Conservation (phyloP, 2,797 vertebrate genomes). For the Gymnothorax javanicus region DNA sequence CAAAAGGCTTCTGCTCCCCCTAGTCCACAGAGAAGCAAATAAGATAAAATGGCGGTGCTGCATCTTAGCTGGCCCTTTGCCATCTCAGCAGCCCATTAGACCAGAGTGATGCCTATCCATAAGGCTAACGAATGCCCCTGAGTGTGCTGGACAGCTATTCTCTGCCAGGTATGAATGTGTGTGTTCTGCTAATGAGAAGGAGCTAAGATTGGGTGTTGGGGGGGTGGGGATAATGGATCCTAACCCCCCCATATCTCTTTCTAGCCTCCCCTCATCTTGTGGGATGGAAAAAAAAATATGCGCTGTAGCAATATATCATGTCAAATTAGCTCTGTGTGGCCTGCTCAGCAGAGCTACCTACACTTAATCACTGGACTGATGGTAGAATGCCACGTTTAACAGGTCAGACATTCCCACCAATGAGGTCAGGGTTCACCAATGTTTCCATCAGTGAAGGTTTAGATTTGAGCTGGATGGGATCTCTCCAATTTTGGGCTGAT, state of each 20-base stretch:
- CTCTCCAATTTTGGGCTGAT: conserved; percentile 24
- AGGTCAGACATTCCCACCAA: conserved; percentile 30
- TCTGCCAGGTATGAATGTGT: conserved; percentile 25
- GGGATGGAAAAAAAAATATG: conserved; percentile 23
- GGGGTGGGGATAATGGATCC: no score
- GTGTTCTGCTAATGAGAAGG: conserved; percentile 12
- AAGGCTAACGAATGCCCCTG: background rate
- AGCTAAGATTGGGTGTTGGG: conserved; percentile 8
- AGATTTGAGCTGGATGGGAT: background rate
- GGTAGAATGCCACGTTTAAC: conserved; percentile 15
- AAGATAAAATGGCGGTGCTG: background rate
- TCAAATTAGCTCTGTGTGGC: conserved; percentile 24
- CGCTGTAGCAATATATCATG: conserved; percentile 30
- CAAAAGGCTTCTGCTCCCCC: background rate
- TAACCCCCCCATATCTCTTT: conserved; percentile 31
- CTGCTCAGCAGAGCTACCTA: conserved; percentile 20
- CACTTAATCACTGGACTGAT: conserved; percentile 22
- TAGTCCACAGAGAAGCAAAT: background rate
- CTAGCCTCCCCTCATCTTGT: conserved; percentile 7
- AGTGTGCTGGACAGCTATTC: background rate
- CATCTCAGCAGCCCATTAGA: background rate
- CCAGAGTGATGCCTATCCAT: background rate
- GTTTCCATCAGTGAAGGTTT: background rate
- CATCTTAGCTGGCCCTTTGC: background rate
- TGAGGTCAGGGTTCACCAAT: conserved; percentile 43